Evolutionary conservation across 2,797 vertebrate species (phyloP).

Genomic region (Sternarchorhynchus goeldii): DNA sequence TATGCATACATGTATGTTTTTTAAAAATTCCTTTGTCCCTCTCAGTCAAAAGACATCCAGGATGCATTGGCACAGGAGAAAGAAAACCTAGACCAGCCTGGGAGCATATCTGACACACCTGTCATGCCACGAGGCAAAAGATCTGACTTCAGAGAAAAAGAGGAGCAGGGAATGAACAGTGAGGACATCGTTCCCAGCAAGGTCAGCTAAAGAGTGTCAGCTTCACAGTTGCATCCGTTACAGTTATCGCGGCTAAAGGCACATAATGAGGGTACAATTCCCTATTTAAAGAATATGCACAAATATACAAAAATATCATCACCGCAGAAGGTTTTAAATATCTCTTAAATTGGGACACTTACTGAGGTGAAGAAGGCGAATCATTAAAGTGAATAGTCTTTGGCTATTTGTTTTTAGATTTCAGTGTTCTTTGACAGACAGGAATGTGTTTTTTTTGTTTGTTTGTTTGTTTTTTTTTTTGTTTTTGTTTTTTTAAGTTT

Average conservation of each 20-base stretch:
- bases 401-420: too few relatives aligned
- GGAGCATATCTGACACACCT: conserved; percentile 50
- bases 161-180: conserved; percentile 49
- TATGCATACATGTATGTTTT: neutral
- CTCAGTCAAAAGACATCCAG: conserved; percentile 60
- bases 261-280: too few relatives aligned
- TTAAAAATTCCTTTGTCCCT: neutral
- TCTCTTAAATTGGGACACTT: too few relatives aligned
- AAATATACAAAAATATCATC: too few relatives aligned
- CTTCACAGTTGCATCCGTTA: neutral
- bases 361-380: too few relatives aligned
- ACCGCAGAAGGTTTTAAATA: too few relatives aligned
- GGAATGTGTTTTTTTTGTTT: too few relatives aligned
- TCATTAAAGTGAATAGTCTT: too few relatives aligned
- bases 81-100: conserved; percentile 41
- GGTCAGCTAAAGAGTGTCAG: conserved; percentile 60
- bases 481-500: too few relatives aligned
- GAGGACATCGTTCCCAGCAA: conserved; percentile 55
- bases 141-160: conserved; percentile 26
- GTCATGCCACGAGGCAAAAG: conserved; percentile 56
- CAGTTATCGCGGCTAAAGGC: neutral
- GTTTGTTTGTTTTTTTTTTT: too few relatives aligned
- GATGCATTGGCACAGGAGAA: conserved; percentile 39
- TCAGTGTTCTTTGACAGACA: too few relatives aligned
- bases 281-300: too few relatives aligned